Conservation (phyloP, 2,888 invertebrate species). For the Rotaria macrura region DNA sequence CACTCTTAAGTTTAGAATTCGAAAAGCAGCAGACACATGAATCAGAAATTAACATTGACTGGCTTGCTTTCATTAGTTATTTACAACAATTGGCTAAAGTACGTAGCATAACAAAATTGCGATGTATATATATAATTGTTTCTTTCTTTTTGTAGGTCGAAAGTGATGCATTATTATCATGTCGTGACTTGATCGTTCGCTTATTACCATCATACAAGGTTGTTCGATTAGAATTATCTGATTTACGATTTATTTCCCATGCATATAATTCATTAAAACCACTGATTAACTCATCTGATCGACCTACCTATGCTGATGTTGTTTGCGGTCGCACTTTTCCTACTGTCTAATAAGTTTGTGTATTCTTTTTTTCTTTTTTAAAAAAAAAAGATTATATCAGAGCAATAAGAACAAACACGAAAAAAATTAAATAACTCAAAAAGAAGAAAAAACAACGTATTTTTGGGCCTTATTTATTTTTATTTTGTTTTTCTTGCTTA, state of each 20-base stretch:
- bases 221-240: slow-evolving; percentile 5
- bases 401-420: not conserved
- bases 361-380: not conserved
- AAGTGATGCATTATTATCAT: slow-evolving; percentile 16
- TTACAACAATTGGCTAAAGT: slow-evolving; percentile 18
- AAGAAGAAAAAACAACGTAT: not conserved
- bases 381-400: not conserved
- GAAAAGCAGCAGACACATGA: not conserved
- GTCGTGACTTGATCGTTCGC: slow-evolving; percentile 4
- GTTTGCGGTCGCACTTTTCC: slow-evolving; percentile 11
- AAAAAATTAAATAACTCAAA: not conserved
- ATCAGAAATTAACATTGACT: not conserved
- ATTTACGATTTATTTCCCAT: not conserved
- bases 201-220: not conserved
- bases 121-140: not conserved
- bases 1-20: not conserved
- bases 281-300: slow-evolving; percentile 17
- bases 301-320: slow-evolving; percentile 15
- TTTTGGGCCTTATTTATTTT: not conserved
- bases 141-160: not conserved
- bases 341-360: not conserved
- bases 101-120: not conserved
- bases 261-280: not conserved
- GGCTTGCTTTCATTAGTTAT: not conserved
- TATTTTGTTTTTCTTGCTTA: not conserved